Conservation (phyloP, 1,140 invertebrate species). For the Heliothis subflexa region DNA sequence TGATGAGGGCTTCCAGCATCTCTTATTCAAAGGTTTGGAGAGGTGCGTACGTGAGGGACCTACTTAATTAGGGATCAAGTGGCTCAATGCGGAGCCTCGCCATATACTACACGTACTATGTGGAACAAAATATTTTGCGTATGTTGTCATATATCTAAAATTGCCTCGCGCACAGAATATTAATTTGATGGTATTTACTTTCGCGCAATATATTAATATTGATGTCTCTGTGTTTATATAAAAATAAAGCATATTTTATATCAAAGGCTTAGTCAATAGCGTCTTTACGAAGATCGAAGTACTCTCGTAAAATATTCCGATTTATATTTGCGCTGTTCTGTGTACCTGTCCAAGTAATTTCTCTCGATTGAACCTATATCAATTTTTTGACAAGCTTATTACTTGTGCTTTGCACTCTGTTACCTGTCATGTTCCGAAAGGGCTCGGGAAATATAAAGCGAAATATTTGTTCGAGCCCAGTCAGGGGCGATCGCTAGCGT, state of each 20-base stretch:
- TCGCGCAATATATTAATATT: constrained; percentile 14
- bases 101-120: constrained; percentile 7
- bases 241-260: background rate
- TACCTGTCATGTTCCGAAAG: constrained; percentile 33
- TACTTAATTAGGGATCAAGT: constrained; percentile 65
- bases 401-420: constrained; percentile 34
- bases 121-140: constrained; percentile 40
- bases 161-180: constrained; percentile 35
- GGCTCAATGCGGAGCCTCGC: constrained; percentile 28
- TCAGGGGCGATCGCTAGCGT: constrained; percentile 13
- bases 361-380: constrained; percentile 42
- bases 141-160: constrained; percentile 40
- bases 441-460: constrained; percentile 22
- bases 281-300: background rate
- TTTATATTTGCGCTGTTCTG: constrained; percentile 14
- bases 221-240: background rate
- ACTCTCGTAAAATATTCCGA: constrained; percentile 1
- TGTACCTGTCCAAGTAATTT: constrained; percentile 33
- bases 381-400: constrained; percentile 43
- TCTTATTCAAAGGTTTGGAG: constrained; percentile 60
- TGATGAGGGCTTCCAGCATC: constrained; percentile 42
- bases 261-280: constrained; percentile 1
- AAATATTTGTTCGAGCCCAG: constrained; percentile 11
- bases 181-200: constrained; percentile 37
- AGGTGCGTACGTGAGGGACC: constrained; percentile 62